Base-by-base conservation (phyloP, 2,113 vertebrate genomes). In the Ciconia stormi region DNA sequence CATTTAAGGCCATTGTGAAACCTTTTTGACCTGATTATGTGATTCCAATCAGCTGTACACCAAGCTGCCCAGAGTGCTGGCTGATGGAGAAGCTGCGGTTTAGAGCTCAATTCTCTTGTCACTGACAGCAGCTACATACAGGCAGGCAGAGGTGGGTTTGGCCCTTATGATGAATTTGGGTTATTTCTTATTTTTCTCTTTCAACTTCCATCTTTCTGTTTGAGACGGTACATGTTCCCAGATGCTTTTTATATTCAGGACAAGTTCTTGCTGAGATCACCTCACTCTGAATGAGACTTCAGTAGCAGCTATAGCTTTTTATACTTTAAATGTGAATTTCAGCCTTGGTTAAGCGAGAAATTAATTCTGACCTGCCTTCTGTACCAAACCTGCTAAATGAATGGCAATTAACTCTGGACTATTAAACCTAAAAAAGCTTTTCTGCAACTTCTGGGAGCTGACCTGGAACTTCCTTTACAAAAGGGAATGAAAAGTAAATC, bases 341-440 rank as follows among this genome's bases (percentile, higher is more conserved):
- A 88, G 78, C 46, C 82, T 58, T 72, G 56, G 89, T 77, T 95
- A 97, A 96, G 81, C 16, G 4, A 80, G 93, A 91, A 93, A 93
- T 95, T 95, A 95, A 93, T 97, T 96, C 87, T 74, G 76, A 85
- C 82, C 85, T 61, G 7, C 46, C 84, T 90, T 88, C 81, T 87
- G 18, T 66, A 82, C 53, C 74, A 95, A 85, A 77, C 17, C 82
- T 96, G 86, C 50, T 73, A 97, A 97, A 97, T 96, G 96, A 97
- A 98, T 98, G 93, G 84, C 96, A 97, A 93, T 97, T 97, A 97
- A 96, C 66, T 97, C 90, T 76, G 91, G 56, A 53, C 88, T 98
- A 86, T 96, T 97, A 98, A 97, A 96, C 94, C 73, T 77, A 19
- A 86, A 96, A 96, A 96, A 93, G 93, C 96, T 98, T 97, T 95